Conservation (phyloP, 2,797 vertebrate species). For the Silurus lanzhouensis region DNA sequence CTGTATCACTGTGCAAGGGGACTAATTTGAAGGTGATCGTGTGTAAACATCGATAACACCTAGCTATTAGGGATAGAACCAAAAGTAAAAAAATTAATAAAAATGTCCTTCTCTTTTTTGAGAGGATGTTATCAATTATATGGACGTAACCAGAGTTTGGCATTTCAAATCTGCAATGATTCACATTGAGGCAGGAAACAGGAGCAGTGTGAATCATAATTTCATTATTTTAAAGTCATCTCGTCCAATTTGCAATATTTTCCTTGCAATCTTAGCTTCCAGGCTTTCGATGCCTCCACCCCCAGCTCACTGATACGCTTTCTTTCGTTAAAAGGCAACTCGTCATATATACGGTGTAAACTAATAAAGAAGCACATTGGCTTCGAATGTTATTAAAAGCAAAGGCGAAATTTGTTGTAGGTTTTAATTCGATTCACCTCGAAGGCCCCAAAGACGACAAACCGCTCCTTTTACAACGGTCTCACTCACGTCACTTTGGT, state of each 20-base stretch:
- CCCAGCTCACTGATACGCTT: background rate
- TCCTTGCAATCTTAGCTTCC: background rate
- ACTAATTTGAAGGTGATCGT: too few relatives aligned
- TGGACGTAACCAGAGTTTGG: too few relatives aligned
- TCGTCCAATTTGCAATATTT: background rate
- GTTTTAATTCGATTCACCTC: background rate
- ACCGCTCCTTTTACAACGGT: background rate
- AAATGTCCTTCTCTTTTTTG: too few relatives aligned
- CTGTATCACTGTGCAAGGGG: too few relatives aligned
- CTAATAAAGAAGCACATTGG: background rate
- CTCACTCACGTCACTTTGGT: constrained; percentile 81
- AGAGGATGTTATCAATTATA: too few relatives aligned
- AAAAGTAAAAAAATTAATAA: too few relatives aligned
- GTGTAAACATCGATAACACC: too few relatives aligned
- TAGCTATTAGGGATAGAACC: too few relatives aligned
- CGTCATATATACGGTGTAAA: too few relatives aligned
- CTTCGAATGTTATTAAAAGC: background rate
- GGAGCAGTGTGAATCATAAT: background rate
- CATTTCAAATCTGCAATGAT: too few relatives aligned
- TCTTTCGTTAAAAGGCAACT: background rate
- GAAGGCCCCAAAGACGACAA: background rate
- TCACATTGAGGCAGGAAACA: too few relatives aligned
- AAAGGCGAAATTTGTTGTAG: background rate
- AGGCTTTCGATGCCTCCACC: background rate
- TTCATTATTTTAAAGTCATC: background rate